These are phyloP conservation scores for Rhinoderma darwinii DNA, from an alignment of 2,113 vertebrate genomes.

Conservation along the genomic window DNA sequence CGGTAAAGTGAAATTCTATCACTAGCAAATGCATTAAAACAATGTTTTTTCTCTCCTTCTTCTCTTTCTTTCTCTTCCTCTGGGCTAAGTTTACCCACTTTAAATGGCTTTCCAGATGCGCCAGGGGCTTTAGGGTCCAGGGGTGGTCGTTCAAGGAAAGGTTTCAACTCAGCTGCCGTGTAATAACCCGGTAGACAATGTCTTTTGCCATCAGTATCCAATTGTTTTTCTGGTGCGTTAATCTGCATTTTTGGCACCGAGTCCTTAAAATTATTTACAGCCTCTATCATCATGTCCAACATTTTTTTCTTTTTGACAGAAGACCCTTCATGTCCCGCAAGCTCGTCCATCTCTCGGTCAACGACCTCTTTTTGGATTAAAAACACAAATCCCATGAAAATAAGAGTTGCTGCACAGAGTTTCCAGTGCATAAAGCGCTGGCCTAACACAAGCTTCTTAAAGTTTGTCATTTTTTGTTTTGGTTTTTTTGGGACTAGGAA, in stretches of 20 bases:
- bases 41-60: slow-evolving; percentile 90
- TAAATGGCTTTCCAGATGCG: slow-evolving; percentile 89
- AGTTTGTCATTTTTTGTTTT: slow-evolving; percentile 80
- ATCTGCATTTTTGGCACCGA: slow-evolving; percentile 98
- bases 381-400: slow-evolving; percentile 91
- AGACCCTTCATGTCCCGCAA: slow-evolving; percentile 77
- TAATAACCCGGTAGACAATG: slow-evolving; percentile 88
- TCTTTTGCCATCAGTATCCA: slow-evolving; percentile 66
- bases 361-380: slow-evolving; percentile 96
- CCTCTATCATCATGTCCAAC: slow-evolving; percentile 89
- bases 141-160: slow-evolving; percentile 83
- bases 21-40: slow-evolving; percentile 95
- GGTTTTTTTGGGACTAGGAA: slow-evolving; percentile 38
- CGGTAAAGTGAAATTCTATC: slow-evolving; percentile 95
- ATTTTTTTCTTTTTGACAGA: slow-evolving; percentile 84
- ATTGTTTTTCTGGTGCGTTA: slow-evolving; percentile 84
- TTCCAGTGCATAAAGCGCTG: slow-evolving; percentile 84
- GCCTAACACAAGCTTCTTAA: slow-evolving; percentile 78
- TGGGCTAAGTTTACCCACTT: slow-evolving; percentile 77
- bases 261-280: slow-evolving; percentile 92
- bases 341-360: slow-evolving; percentile 81
- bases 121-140: slow-evolving; percentile 88
- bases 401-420: slow-evolving; percentile 79
- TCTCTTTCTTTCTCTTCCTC: slow-evolving; percentile 91
- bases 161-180: slow-evolving; percentile 85